These are phyloP conservation scores for Montifringilla adamsi DNA, from an alignment of 2,113 vertebrate genomes.

Conservation along the genomic window DNA sequence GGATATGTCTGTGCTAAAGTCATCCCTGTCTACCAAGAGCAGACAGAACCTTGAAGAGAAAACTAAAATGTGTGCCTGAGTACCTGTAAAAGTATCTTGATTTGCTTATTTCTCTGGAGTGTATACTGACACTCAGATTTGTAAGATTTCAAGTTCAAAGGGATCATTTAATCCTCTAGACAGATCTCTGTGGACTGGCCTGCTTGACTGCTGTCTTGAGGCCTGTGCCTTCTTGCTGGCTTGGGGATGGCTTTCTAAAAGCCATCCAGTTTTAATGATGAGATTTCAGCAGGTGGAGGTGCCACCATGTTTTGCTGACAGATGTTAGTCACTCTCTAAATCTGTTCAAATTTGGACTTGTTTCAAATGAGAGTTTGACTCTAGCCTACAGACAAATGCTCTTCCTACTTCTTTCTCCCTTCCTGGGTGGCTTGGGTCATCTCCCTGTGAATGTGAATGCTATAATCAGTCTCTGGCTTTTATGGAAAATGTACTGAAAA, in stretches of 20 bases:
- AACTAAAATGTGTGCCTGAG: fast-evolving
- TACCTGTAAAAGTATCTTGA: neutral
- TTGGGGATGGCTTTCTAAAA: neutral
- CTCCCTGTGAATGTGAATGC: neutral
- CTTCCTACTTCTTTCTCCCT: neutral
- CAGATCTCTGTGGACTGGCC: neutral
- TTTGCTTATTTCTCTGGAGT: neutral
- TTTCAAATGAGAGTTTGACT: neutral
- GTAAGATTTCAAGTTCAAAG: neutral
- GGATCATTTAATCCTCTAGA: neutral
- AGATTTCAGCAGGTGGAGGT: neutral
- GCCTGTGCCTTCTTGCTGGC: neutral
- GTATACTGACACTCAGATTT: neutral
- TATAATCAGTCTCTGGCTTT: neutral
- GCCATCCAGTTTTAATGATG: neutral
- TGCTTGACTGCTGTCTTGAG: neutral
- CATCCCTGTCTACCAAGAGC: neutral
- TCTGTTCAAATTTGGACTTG: neutral
- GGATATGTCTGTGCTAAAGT: neutral
- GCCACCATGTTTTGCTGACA: neutral
- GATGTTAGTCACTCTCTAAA: neutral
- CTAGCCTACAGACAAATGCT: neutral
- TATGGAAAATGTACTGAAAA: neutral
- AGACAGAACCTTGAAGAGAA: neutral
- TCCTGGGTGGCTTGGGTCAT: neutral